Evolutionary conservation across 1,140 invertebrate genomes (phyloP), one percentile per base, ranked within the genome.

Genomic region (Brachionus manjavacas): DNA sequence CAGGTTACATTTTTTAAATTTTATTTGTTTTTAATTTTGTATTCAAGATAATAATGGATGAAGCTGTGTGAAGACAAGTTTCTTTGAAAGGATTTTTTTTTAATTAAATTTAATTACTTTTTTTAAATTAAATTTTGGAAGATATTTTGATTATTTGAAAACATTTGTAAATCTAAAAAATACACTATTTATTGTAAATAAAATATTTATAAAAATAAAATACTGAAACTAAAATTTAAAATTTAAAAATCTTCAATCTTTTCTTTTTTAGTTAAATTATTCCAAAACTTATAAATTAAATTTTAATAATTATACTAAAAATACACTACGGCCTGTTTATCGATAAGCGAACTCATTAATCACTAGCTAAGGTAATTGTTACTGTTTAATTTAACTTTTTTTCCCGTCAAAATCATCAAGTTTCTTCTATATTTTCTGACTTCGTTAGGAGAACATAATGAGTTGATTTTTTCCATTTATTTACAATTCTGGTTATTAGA

Each of bases 201-300:
- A 68, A 68, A 68, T 68, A 68, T 68, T 68, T 68, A 68, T 68
- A 68, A 68, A 68, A 68, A 68, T 31, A 60, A 60, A 60, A 9
- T 60, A 20, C 20, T 60, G 6, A 60, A 60, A 60, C 4, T 20
- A 20, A 11, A 46, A n/a, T 23, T 60, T 60, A 9, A 20, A 23
- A 7, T 35, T 35, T 35, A 35, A 35, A 35, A 6, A 35, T 35
- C 31, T 6, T 0, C 7, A 7, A 35, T 35, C 4, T 6, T 1
- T 1, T 35, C 6, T 6, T 35, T 35, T 35, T 35, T 35, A 7
- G 6, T 35, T 35, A 7, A 35, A 35, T 35, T 35, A 35, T 35
- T 35, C 31, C 7, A 35, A 6, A 35, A 35, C 31, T 6, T 35
- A 6, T 35, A 35, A 6, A 35, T 0, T 6, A 35, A 35, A 35